Evolutionary conservation across 2,113 vertebrate species (phyloP).

Genomic region (Thunnus thynnus): DNA sequence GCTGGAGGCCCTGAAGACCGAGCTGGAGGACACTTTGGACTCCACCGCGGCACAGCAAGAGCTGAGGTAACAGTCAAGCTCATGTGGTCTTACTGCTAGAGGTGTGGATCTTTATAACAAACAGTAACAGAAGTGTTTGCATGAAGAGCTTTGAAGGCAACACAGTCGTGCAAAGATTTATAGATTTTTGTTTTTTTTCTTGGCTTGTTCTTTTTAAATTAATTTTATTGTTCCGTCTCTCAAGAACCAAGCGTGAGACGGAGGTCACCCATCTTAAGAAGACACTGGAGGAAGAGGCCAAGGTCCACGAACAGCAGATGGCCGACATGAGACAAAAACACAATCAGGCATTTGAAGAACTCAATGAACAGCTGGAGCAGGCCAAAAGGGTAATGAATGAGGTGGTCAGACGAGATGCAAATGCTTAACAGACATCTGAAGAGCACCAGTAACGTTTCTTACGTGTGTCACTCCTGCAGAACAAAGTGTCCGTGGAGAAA

Average conservation of each 20-base stretch:
- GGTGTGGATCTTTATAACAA: too few species aligned
- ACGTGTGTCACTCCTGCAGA: slow-evolving; percentile 77
- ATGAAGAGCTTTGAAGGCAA: too few species aligned
- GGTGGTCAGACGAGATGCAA: neutral
- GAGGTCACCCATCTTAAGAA: slow-evolving; percentile 95
- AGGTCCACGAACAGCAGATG: slow-evolving; percentile 91
- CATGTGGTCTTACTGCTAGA: too few species aligned
- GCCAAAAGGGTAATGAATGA: slow-evolving; percentile 89
- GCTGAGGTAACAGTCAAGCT: slow-evolving; percentile 86
- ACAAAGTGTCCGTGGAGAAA: slow-evolving; percentile 95
- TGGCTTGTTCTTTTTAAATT: neutral
- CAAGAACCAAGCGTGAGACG: slow-evolving; percentile 93
- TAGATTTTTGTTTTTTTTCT: neutral
- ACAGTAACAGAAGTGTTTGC: too few species aligned
- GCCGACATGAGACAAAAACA: slow-evolving; percentile 96
- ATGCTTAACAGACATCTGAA: neutral
- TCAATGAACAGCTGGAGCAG: slow-evolving; percentile 96
- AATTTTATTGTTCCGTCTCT: neutral
- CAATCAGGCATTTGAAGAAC: slow-evolving; percentile 93
- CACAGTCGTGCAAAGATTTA: neutral
- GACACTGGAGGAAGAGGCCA: slow-evolving; percentile 92
- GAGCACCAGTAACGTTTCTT: neutral
- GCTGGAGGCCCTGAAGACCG: slow-evolving; percentile 95
- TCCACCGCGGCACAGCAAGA: slow-evolving; percentile 96
- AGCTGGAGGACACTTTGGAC: slow-evolving; percentile 95